Percentiles rank a stretch among this genome's conserved stretches.
phyloP scores from a whole-genome alignment of 1,140 invertebrate species.

The Lutraria rhynchaena region DNA sequence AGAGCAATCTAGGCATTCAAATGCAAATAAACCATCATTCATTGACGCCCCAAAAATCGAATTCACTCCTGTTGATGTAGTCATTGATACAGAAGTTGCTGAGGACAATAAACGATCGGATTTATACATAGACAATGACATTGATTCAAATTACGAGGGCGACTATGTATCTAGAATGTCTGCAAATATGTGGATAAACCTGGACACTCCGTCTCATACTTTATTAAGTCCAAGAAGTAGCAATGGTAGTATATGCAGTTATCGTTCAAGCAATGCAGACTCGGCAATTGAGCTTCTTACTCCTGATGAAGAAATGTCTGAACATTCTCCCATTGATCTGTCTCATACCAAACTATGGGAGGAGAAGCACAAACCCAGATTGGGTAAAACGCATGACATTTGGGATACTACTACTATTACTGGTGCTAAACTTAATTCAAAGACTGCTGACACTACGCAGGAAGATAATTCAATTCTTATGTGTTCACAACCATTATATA shows the following conservation, averaged over 20 bases:
- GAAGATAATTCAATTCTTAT: neutral
- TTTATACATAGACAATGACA: neutral
- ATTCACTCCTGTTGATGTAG: constrained; percentile 39
- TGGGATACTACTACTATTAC: neutral
- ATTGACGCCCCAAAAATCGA: constrained; percentile 35
- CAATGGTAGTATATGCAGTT: constrained; percentile 65
- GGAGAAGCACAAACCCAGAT: neutral
- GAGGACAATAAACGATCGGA: neutral
- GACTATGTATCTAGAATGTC: constrained; percentile 6
- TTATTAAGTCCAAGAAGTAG: constrained; percentile 63
- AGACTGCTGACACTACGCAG: neutral
- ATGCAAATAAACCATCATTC: constrained; percentile 5
- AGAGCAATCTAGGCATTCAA: neutral
- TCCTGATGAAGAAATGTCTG: constrained; percentile 62
- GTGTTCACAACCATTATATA: constrained; percentile 11
- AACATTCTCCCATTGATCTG: constrained; percentile 1
- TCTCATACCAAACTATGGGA: constrained; percentile 6
- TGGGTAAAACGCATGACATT: neutral
- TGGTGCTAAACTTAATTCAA: constrained; percentile 25
- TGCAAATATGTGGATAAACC: constrained; percentile 9
- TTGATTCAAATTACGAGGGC: neutral
- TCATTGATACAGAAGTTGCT: neutral
- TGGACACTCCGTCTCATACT: constrained; percentile 34
- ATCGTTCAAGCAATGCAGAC: constrained; percentile 66
- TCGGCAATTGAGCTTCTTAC: constrained; percentile 66